Evolutionary conservation across 2,797 vertebrate genomes (phyloP).

Genomic region (Micrastur ruficollis): DNA sequence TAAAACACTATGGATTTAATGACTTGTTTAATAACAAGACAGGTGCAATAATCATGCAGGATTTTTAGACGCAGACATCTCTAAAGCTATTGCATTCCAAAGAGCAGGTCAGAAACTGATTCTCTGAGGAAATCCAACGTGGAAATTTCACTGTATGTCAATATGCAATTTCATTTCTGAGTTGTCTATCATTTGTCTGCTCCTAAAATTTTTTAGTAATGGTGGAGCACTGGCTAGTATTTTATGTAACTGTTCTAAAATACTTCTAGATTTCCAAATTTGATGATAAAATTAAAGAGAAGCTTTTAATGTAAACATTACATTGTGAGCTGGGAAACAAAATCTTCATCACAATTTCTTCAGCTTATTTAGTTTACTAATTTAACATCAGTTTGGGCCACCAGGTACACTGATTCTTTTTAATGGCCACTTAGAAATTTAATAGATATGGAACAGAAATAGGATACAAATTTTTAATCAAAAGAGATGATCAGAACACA

Average conservation of each 20-base stretch:
- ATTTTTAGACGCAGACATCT: not conserved
- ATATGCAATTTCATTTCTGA: not conserved
- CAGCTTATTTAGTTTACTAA: not conserved
- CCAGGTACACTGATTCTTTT: not conserved
- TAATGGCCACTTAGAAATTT: not conserved
- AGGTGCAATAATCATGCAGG: not conserved
- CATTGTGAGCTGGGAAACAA: not conserved
- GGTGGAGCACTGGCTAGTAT: not conserved
- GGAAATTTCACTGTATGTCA: not conserved
- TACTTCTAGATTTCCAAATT: not conserved
- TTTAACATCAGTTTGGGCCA: not conserved
- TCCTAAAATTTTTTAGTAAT: not conserved
- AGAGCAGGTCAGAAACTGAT: not conserved
- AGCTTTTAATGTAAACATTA: not conserved
- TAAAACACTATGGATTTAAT: not conserved
- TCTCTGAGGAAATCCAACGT: not conserved
- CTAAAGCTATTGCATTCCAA: not conserved
- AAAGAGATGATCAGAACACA: not conserved
- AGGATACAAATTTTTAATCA: not conserved
- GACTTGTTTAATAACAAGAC: constrained; percentile 6
- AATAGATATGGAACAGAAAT: not conserved
- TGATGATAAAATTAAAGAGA: not conserved
- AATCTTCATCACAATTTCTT: not conserved
- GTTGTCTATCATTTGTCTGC: not conserved
- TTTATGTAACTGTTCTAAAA: not conserved